Base-by-base conservation (phyloP, 2,113 vertebrate species). In the human (Homo sapiens) region DNA sequence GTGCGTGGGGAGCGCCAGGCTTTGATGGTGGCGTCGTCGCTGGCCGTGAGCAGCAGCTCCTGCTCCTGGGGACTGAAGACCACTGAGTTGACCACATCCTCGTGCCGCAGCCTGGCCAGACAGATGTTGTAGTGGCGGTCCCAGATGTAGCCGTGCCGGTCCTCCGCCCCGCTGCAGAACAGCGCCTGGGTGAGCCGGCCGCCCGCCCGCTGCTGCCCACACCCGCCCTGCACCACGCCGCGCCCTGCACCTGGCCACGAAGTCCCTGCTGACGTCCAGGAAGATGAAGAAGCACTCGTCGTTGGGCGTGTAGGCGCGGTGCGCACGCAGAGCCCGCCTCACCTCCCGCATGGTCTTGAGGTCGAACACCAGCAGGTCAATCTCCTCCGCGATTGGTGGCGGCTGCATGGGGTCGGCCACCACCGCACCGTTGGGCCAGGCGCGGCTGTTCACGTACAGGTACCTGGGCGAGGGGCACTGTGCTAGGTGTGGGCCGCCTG, bases 271-370 rank as follows among this genome's bases (percentile, higher is more conserved):
- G 98, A 99, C 99, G 0, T 99, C 99, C 7, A 99, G 98, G 98
- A 99, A 99, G 98, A 99, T 99, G 97, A 99, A 99, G 99, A 99
- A 99, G 98, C 99, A 99, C 98, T 99, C 99, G 7, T 99, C 99
- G 0, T 99, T 99, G 45, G 99, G 99, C 0, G 99, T 99, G 98
- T 99, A 99, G 93, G 99, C 99, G 0, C 99, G 99, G 94, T 99
- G 99, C 0, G 99, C 99, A 0, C 99, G 98, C 61, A 99, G 98
- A 0, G 99, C 99, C 78, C 99, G 98, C n/a, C 99, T 99, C 98
- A 99, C 99, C 98, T 99, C 99, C 91, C 99, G 98, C 98, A 99
- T 98, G 3, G 99, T 99, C 98, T 99, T 99, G 93, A 99, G 99
- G 93, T 99, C 99, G 0, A 99, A 99, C 45, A 99, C 99, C 0